Evolutionary conservation across 2,888 invertebrate species (phyloP), one percentile per base, ranked within the genome.

Genomic region (Monopis laevigella): DNA sequence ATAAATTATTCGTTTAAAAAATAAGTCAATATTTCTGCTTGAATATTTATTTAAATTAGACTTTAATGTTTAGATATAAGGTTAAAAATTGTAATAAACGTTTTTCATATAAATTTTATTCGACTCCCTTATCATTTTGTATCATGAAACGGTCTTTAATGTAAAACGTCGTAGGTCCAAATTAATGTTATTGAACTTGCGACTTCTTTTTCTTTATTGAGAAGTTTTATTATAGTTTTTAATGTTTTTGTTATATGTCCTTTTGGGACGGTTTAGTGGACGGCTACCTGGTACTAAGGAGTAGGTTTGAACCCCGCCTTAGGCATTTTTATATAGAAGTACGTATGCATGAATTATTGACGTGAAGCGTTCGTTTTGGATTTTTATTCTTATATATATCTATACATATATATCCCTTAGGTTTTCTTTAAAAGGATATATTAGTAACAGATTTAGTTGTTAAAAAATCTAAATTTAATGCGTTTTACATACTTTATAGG

Each of bases 301-400:
- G 58, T 56, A 53, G 58, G 54, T 62, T 62, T 48, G 53, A 56
- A 45, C 52, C 53, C 54, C 51, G 68, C 69, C 65, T 55, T 34
- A 48, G 61, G 65, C 64, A 52, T 44, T 56, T 36, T 54, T 57
- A 56, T 55, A 47, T 55, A 55, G 49, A 47, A 55, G 46, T 53
- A 48, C 48, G 46, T 43, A 39, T 43, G 39, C 48, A 50, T 54
- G 50, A 52, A 48, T 58, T 56, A 51, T 54, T 43, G 48, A 32
- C 26, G 17, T 5, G n/a, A 12, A 12, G 11, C 10, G 12, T 29
- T 29, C 29, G 6, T 29, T 11, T n/a, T 3, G 12, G 28, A 30
- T 30, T 30, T 6, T 13, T 30, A 32, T 17, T 32, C 32, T 32
- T 32, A 32, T 16, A 32, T 17, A 16, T 14, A 5, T 21, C 24